Evolutionary conservation across 2,797 vertebrate genomes (phyloP).

Genomic region (Ataeniobius toweri): DNA sequence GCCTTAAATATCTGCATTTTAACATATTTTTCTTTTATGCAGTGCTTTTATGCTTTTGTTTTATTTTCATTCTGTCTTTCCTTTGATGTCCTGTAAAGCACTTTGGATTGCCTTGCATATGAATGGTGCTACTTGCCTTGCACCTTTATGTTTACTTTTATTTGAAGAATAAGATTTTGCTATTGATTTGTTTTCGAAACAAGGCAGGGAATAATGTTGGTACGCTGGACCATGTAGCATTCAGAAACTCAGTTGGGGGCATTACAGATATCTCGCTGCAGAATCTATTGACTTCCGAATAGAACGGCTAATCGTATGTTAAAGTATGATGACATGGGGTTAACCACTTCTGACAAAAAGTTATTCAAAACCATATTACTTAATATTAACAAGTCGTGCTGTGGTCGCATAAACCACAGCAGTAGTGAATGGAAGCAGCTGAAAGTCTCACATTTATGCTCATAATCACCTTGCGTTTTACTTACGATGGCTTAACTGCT

Average conservation of each 20-base stretch:
- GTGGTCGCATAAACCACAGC: background rate
- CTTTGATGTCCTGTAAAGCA: background rate
- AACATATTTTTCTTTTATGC: no score
- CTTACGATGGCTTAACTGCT: background rate
- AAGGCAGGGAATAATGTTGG: background rate
- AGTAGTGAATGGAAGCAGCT: background rate
- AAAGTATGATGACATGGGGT: background rate
- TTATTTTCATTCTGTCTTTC: no score
- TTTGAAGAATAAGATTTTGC: background rate
- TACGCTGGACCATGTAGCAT: background rate
- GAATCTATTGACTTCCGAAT: background rate
- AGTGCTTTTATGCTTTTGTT: no score
- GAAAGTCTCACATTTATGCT: background rate
- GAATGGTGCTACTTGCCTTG: background rate
- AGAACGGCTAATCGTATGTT: background rate
- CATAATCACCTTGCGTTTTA: background rate
- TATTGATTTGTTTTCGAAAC: background rate
- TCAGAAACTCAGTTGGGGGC: no score
- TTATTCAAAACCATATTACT: no score
- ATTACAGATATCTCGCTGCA: background rate
- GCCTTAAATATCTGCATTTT: no score
- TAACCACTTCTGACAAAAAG: no score
- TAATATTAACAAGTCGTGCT: no score
- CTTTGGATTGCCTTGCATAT: background rate
- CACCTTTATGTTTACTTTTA: background rate